Evolutionary conservation across 2,888 invertebrate genomes (phyloP), one percentile per base, ranked within the genome.

Genomic region (Caenorhabditis plicata): DNA sequence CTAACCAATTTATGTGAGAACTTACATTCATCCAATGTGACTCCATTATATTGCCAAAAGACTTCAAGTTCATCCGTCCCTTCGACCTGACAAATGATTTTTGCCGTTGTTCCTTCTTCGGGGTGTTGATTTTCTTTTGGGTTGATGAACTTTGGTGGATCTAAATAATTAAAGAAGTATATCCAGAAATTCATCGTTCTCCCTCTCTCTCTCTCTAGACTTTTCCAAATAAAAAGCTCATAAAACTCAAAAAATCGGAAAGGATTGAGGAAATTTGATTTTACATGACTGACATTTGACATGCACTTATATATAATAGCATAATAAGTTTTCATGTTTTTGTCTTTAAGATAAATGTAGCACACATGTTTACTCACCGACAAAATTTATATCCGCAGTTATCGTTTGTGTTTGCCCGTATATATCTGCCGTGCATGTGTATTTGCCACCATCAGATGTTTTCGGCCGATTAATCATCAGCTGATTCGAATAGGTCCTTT

Each of bases 1-100:
- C 33, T 5, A 33, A 33, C 13, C 7, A 5, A 5, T 33, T n/a
- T 5, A 9, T 33, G 13, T 52, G 39, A 31, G 9, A 43, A 17
- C 69, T 63, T 40, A 71, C 71, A 53, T 35, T 70, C 71, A 41
- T 64, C 70, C 19, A 73, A 56, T 11, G 66, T 66, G 4, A 50
- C 46, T 20, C 68, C 70, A 36, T 73, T 68, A 52, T 68, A 70
- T 42, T 70, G 73, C 73, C 73, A 73, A 45, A 70, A 71, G 11
- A 73, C 68, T 45, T 71, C 71, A 23, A 68, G 40, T 17, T 55
- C 38, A 8, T 65, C 61, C 17, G 55, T 43, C 22, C 64, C 70
- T 38, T 57, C 62, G 5, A 73, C 68, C 36, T 64, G 43, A 45
- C 75, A 75, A 8, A 51, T 48, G 36, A 75, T 72, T 51, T 69